Evolutionary conservation across 2,113 vertebrate species (phyloP), one percentile per base, ranked within the genome.

Genomic region (Lampris megalopsis): DNA sequence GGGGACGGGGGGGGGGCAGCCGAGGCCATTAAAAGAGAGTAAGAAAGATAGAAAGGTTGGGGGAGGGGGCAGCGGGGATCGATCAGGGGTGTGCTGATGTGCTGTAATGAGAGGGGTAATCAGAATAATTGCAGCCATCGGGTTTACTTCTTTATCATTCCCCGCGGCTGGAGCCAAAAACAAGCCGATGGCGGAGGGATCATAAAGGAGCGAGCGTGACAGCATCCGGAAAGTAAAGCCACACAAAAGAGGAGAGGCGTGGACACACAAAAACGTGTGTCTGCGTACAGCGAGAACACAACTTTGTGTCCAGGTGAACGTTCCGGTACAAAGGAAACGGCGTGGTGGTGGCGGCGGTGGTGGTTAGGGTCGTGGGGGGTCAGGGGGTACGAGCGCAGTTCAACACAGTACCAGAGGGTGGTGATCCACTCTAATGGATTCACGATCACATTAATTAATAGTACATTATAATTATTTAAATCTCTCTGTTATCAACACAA

Each of bases 361-460:
- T 24, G 24, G 24, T 24, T 24, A 24, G 24, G 48, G 70, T 71
- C 71, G 67, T 11, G 5, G 41, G 64, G 52, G 11, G 54, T 69
- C 54, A 1, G 58, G 81, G 49, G 83, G 77, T 80, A 73, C 53
- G 62, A 79, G 86, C 82, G 81, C 89, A 92, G 87, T 83, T 90
- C 82, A 90, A 90, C 85, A 87, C 85, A 81, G 84, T 83, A 86
- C 89, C 91, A 90, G 85, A 76, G 82, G 89, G 86, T 79, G 81
- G 85, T 68, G 78, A 65, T 89, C 85, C 90, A 89, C 89, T 87
- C 83, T 84, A 75, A 85, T 85, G 83, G 85, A 81, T 81, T 91
- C 91, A 91, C 88, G 63, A 92, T 92, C 90, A 93, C 92, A 57
- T 89, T 88, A 91, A 89, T 80, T 86, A 93, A 86, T 90, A 89